Evolutionary conservation across 2,113 vertebrate species (phyloP), one percentile per base, ranked within the genome.

Genomic region (Saguinus imperator): DNA sequence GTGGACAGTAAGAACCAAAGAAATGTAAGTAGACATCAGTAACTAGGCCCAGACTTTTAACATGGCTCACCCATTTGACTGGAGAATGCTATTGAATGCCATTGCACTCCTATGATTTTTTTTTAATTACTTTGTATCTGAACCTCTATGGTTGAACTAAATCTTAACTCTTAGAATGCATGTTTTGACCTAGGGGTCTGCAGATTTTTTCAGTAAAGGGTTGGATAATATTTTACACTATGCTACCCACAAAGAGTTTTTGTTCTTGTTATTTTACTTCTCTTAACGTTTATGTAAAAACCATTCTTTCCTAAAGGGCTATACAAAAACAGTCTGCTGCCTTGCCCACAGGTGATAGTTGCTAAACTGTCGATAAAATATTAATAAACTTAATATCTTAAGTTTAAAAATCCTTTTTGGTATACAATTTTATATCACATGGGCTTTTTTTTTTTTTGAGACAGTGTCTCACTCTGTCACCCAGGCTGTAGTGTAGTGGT

Each of bases 191-290:
- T 43, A 80, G 40, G 27, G 1, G 3, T 79, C 5, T 83, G 40
- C 40, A 95, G 20, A 48, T 73, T 96, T 88, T 88, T 61, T 79
- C 40, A 75, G 4, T 87, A 43, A 82, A 83, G 32, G 43, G 10
- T 94, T 64, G 50, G 52, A 52, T 43, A 32, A 61, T 96, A 73
- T 27, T 88, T 87, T 83, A 82, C 50, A 35, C 45, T 93, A 94
- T 75, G 43, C 11, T 66, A 73, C 21, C 48, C 29, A 52, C 2
- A 25, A 43, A 72, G 29, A 25, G 12, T 73, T 29, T 76, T 16
- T 85, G 3, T 76, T 58, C 8, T 75, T 92, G 13, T 6, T 66
- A 25, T 86, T 89, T 66, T 48, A 81, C 7, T 75, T 45, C 17
- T 10, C 12, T 82, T 93, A 93, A 81, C 68, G 89, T 52, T 52